Evolutionary conservation across 2,888 invertebrate species (phyloP), one percentile per base, ranked within the genome.

Genomic region (Eupithecia subumbrata): DNA sequence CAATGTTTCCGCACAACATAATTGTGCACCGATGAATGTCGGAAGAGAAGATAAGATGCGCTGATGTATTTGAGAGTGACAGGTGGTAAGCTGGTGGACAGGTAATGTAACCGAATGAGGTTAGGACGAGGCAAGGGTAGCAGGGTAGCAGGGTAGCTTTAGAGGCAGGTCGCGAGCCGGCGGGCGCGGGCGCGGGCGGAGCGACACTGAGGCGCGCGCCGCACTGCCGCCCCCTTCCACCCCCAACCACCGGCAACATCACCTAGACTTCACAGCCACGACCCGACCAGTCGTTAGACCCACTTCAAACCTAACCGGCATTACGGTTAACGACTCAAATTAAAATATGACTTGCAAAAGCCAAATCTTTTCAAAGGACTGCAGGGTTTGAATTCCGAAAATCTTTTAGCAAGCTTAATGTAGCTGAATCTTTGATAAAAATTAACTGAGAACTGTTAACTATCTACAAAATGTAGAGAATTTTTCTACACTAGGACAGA

Each of bases 131-230:
- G 88, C 85, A 84, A 87, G 87, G 87, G 86, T 87, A 85, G 86
- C 86, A 87, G 87, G 87, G 86, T 86, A 85, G 86, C 86, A 85
- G 73, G 73, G 71, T 70, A 71, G 74, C 67, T 74, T 77, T 71
- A 52, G 74, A 90, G 90, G 91, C 91, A 89, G 90, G 92, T 90
- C 90, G 90, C 87, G 88, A 86, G 87, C 88, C 86, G 86, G 88
- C 87, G 87, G 87, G 91, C 90, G 92, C 91, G 92, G 92, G 92
- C 91, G 93, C 92, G 92, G 91, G 93, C 89, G 91, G 90, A 90
- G 90, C 91, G 86, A 91, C 92, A 94, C 94, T 93, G 93, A 91
- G 87, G 91, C 91, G 93, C 92, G 92, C 92, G 91, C 91, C 91
- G 92, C 90, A 81, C 87, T 80, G 83, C 88, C 89, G 83, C 85